Conservation (phyloP, 2,113 vertebrate genomes). For the Python bivittatus region DNA sequence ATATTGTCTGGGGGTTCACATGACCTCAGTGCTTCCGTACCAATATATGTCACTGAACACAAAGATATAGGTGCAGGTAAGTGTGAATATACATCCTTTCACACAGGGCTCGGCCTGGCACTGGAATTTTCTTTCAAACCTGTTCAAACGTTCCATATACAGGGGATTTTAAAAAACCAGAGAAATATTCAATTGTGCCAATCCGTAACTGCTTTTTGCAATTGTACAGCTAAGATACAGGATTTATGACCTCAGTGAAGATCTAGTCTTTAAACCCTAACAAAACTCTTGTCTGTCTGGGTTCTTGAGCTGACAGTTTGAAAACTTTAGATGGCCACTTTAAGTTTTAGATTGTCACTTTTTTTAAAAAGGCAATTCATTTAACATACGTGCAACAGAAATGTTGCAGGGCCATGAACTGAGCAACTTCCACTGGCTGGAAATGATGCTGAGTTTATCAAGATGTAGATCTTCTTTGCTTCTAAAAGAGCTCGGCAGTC, state of each 20-base stretch:
- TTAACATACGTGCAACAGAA: conserved; percentile 21
- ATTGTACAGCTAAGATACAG: too few relatives aligned
- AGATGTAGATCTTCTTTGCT: conserved; percentile 47
- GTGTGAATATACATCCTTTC: not conserved
- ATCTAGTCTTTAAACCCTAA: not conserved
- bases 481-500: conserved; percentile 61
- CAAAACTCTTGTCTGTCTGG: not conserved
- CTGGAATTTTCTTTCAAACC: not conserved
- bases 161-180: not conserved
- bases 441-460: conserved; percentile 61
- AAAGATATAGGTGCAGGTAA: not conserved
- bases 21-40: not conserved
- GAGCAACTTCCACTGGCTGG: conserved; percentile 51
- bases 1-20: not conserved
- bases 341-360: not conserved
- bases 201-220: not conserved
- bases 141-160: not conserved
- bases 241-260: not conserved
- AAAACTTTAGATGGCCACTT: conserved; percentile 19
- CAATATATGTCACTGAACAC: not conserved
- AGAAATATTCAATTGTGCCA: not conserved
- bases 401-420: conserved; percentile 25
- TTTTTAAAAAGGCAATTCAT: conserved; percentile 22
- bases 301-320: conserved; percentile 2
- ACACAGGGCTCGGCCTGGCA: not conserved